Base-by-base conservation (phyloP, 2,797 vertebrate genomes). In the Brachymystax lenok region DNA sequence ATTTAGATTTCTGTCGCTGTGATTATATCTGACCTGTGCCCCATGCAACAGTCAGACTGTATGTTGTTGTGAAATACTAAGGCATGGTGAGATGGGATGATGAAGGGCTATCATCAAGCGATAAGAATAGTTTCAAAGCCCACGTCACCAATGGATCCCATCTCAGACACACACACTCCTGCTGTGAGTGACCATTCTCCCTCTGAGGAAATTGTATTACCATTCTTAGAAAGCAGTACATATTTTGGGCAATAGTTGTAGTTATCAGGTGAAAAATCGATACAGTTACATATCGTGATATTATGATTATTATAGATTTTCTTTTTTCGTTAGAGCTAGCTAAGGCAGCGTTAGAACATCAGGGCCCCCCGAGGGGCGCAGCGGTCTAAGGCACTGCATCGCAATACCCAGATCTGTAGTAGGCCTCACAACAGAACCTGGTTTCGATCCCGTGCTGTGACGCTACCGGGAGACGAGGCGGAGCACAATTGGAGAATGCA, bases 241-340 rank as follows among this genome's bases (percentile, higher is more conserved):
- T 33, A 88, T 87, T 85, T 76, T 61, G 78, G 59, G 78, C 80
- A 85, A 85, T 91, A 91, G 92, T 91, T 91, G 86, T 8, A 40
- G 35, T 40, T 7, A 35, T 35, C 5, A 1, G 6, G 33, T 5
- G 33, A 35, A 35, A 35, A 35, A 35, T 5, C 33, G 5, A 35
- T 35, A 30, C 30, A 35, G 33, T 35, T 35, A 35, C 33, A 35
- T 5, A 35, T 35, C 33, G 33, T 5, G 6, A 35, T 35, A 35
- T 35, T 35, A 35, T 35, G 5, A 35, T 35, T 6, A 35, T 35
- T 35, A 35, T 35, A 35, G 33, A 35, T 35, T 6, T 1, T 35
- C 4, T 35, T 35, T 6, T 35, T 6, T 5, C 5, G 33, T 35
- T 35, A 35, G 33, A 5, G 6, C 33, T 35, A 35, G 33, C 33